A percentile compares a stretch with the other conserved stretches of the same genome.
Evolutionary conservation across 2,113 vertebrate genomes (phyloP).

Genomic region (Ammodytes marinus): DNA sequence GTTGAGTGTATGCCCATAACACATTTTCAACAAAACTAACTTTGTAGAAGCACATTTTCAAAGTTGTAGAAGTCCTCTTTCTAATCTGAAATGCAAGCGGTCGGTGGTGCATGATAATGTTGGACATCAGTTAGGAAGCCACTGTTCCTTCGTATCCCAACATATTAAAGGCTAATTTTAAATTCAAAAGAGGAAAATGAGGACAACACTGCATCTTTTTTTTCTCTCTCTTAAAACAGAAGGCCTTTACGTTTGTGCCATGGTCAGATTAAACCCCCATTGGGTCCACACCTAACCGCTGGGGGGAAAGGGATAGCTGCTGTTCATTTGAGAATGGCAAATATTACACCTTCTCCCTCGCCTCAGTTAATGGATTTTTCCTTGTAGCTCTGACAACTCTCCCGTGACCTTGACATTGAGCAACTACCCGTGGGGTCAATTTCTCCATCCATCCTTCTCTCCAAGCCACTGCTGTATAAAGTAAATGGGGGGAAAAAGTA

Average conservation of each 20-base stretch:
- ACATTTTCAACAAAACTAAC: no score
- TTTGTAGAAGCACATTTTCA: neutral
- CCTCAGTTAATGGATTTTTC: conserved; percentile 64
- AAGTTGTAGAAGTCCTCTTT: neutral
- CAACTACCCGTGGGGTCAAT: conserved; percentile 41
- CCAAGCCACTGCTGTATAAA: conserved; percentile 24
- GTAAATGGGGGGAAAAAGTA: conserved; percentile 30
- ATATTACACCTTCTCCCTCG: conserved; percentile 57
- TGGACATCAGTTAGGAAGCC: neutral
- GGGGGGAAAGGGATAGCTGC: conserved; percentile 40
- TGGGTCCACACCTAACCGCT: conserved; percentile 24
- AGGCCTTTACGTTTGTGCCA: conserved; percentile 15
- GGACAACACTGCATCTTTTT: neutral
- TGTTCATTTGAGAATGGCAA: conserved; percentile 72
- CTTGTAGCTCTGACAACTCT: conserved; percentile 58
- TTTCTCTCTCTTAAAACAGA: neutral
- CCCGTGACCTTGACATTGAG: conserved; percentile 64
- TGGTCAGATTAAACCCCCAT: conserved; percentile 32
- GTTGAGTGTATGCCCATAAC: no score
- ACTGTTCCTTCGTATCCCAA: neutral
- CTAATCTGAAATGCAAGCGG: neutral
- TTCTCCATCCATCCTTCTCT: conserved; percentile 22
- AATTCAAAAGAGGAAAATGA: conserved; percentile 10
- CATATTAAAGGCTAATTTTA: neutral
- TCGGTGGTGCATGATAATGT: neutral